These are phyloP conservation scores for Brachionus calyciflorus DNA, from an alignment of 1,140 invertebrate genomes.

Conservation along the genomic window DNA sequence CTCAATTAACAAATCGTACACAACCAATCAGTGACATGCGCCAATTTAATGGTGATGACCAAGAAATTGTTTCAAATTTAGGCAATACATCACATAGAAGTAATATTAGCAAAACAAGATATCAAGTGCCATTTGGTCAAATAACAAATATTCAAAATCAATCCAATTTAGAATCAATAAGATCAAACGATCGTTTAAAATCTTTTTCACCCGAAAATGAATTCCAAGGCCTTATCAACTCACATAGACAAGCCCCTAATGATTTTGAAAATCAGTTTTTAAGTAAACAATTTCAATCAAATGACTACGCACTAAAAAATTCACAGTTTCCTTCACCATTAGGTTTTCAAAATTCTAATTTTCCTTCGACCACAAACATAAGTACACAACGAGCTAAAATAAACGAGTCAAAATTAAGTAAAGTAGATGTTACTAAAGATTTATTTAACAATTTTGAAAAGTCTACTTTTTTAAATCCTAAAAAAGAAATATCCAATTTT, in stretches of 20 bases:
- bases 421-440: conserved; percentile 38
- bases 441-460: conserved; percentile 33
- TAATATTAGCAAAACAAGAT: neutral
- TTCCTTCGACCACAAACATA: conserved; percentile 3
- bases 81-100: neutral
- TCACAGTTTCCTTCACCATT: neutral
- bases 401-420: neutral
- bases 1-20: neutral
- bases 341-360: neutral
- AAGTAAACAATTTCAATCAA: conserved; percentile 14
- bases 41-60: too few species aligned
- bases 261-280: conserved; percentile 26
- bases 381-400: neutral
- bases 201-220: neutral
- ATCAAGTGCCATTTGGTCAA: neutral
- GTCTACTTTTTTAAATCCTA: conserved; percentile 12
- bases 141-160: conserved; percentile 11
- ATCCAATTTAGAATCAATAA: neutral
- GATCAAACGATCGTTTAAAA: neutral
- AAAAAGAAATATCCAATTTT: conserved; percentile 27
- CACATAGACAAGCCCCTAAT: neutral
- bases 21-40: neutral
- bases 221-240: neutral
- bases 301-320: neutral
- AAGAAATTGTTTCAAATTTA: neutral